Base-by-base conservation (phyloP, 2,797 vertebrate species). In the Gymnocypris eckloni region DNA sequence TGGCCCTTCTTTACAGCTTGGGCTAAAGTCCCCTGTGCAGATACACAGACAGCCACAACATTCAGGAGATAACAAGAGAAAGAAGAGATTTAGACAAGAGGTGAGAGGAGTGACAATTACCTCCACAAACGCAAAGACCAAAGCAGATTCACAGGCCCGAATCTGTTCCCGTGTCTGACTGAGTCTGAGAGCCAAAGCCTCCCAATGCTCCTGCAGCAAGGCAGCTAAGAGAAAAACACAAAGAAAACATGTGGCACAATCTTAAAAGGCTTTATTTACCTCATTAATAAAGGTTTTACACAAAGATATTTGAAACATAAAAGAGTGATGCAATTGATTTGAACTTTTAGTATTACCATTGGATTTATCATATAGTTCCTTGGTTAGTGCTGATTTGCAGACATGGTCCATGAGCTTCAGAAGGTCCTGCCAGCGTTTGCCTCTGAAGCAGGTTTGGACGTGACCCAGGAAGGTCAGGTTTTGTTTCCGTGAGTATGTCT, bases 91-190 rank as follows among this genome's bases (percentile, higher is more conserved):
- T 37, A 50, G 70, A 48, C 4, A 33, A 4, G 15, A 22, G 12
- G 9, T 39, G 2, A 39, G 1, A 52, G 48, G 56, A 78, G 45
- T 6, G 7, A 12, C 15, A 43, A 45, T 91, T 93, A 99, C 98
- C 97, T 99, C 98, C 48, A 99, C 97, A 93, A 99, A 99, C 70
- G 98, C 96, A 89, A 99, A 99, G 50, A 99, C 92, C 87, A 99
- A 93, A 45, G 97, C 93, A 1, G 96, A 96, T 94, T 99, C 98
- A 73, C 97, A 97, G 91, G 96, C 96, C 89, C 95, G 95, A 93
- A 99, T 98, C 94, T 99, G 98, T 86, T 98, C 97, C 90, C 97
- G 97, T 45, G 97, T 98, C 89, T 98, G 98, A 89, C 88, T 96
- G 73, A 99, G 94, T 90, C 95, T 97, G 81, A 95, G 92, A 75